These are phyloP conservation scores for Berghia stephanieae DNA, from an alignment of 1,140 invertebrate species.

Conservation along the genomic window DNA sequence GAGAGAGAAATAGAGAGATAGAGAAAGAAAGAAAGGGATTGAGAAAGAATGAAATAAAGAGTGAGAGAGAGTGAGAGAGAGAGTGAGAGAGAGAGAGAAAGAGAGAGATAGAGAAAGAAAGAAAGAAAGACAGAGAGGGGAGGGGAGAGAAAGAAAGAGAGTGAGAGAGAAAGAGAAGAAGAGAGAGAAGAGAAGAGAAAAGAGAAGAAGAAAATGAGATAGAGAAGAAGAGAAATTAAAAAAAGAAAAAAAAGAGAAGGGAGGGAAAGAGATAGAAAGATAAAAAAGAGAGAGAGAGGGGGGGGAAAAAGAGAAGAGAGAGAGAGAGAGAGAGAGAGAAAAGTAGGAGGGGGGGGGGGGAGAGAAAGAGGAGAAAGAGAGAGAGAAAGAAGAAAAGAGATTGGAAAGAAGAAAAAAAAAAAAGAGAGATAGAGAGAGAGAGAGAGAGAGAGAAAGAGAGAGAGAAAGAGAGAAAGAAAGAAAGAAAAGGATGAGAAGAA, in stretches of 20 bases:
- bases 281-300: neutral
- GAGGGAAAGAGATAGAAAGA: neutral
- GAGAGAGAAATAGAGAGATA: too few relatives aligned
- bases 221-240: neutral
- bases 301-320: too few relatives aligned
- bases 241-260: neutral
- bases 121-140: too few relatives aligned
- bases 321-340: constrained; percentile 17
- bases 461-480: neutral
- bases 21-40: too few relatives aligned
- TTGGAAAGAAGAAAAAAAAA: neutral
- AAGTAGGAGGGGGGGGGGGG: neutral
- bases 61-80: too few relatives aligned
- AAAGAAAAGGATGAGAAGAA: neutral
- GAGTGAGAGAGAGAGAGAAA: neutral
- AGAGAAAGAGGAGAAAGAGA: neutral
- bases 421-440: constrained; percentile 18
- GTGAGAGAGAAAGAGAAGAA: neutral
- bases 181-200: neutral
- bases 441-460: neutral
- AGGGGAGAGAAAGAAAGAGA: neutral
- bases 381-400: neutral
- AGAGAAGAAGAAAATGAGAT: neutral
- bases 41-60: too few relatives aligned
- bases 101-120: too few relatives aligned